These are phyloP conservation scores for Heliconius charithonia DNA, from an alignment of 2,888 invertebrate species.

Conservation along the genomic window DNA sequence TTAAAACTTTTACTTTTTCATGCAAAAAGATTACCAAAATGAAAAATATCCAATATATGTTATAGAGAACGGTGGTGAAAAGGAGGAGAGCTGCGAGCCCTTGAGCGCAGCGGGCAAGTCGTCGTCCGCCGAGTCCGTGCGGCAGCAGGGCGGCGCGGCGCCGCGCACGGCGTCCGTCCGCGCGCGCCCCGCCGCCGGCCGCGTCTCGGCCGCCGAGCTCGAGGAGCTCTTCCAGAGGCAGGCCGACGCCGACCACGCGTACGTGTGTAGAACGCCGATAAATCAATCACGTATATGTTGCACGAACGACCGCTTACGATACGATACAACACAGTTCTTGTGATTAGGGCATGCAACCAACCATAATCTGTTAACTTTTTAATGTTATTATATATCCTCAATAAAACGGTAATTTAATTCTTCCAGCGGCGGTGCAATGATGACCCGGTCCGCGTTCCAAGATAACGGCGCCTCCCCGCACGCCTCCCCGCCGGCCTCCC, in stretches of 20 bases:
- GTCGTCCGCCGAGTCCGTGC: slow-evolving; percentile 92
- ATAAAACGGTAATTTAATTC: background rate
- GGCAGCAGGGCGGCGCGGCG: slow-evolving; percentile 85
- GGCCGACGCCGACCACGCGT: slow-evolving; percentile 83
- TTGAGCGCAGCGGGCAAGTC: slow-evolving; percentile 87
- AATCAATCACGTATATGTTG: no score
- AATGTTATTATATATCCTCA: background rate
- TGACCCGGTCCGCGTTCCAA: slow-evolving; percentile 89
- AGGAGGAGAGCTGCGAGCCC: slow-evolving; percentile 88
- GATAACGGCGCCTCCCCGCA: slow-evolving; percentile 85
- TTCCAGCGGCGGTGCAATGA: slow-evolving; percentile 84
- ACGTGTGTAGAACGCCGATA: slow-evolving; percentile 27
- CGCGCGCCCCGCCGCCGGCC: slow-evolving; percentile 92
- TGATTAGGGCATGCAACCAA: background rate
- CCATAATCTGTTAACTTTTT: background rate
- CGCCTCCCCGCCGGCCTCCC: slow-evolving; percentile 87
- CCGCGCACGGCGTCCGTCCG: slow-evolving; percentile 96
- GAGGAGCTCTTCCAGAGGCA: slow-evolving; percentile 96
- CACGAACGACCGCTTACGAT: no score
- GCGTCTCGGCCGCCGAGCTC: slow-evolving; percentile 95
- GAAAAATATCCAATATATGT: no score
- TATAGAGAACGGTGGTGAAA: slow-evolving; percentile 89
- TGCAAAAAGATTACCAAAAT: background rate
- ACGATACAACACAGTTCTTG: background rate
- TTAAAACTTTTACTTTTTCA: no score